A percentile compares a stretch with the other conserved stretches of the same genome.
Evolutionary conservation across 2,888 invertebrate species (phyloP).

Genomic region (Prionchulus punctatus): DNA sequence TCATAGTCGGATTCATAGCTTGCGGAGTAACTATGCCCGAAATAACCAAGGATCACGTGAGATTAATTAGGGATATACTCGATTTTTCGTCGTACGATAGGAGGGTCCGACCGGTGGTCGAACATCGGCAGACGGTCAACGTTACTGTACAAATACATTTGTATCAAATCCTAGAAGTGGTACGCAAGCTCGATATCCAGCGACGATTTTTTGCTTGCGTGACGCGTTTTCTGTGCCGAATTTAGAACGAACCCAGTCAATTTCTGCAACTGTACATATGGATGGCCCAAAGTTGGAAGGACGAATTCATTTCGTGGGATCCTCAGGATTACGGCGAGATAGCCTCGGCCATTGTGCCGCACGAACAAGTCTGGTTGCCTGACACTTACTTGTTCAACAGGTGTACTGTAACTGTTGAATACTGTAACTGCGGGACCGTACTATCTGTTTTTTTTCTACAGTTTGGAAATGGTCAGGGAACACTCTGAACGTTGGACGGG

Average conservation of each 20-base stretch:
- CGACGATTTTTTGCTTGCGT: too few relatives aligned
- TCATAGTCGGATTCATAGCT: neutral
- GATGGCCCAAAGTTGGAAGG: conserved; percentile 37
- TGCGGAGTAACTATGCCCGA: neutral
- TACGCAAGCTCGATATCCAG: neutral
- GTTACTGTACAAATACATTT: conserved; percentile 2
- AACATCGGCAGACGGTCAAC: conserved; percentile 5
- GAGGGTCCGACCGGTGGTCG: conserved; percentile 7
- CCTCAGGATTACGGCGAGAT: conserved; percentile 32
- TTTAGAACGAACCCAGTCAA: conserved; percentile 25
- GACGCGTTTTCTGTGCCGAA: neutral
- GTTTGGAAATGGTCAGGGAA: conserved; percentile 1
- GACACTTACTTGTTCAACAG: conserved; percentile 29
- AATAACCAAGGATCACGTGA: neutral
- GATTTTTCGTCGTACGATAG: neutral
- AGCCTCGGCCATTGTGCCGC: conserved; percentile 17
- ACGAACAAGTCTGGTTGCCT: conserved; percentile 28
- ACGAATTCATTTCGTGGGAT: conserved; percentile 37
- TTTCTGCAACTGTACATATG: conserved; percentile 27
- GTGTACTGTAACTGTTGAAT: conserved; percentile 4
- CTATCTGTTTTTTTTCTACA: neutral
- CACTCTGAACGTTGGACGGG: neutral
- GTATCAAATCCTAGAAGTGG: conserved; percentile 11
- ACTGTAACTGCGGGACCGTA: neutral
- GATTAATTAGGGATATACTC: neutral